Evolutionary conservation across 2,797 vertebrate genomes (phyloP).

Genomic region (Melanotaenia parkinsoni): DNA sequence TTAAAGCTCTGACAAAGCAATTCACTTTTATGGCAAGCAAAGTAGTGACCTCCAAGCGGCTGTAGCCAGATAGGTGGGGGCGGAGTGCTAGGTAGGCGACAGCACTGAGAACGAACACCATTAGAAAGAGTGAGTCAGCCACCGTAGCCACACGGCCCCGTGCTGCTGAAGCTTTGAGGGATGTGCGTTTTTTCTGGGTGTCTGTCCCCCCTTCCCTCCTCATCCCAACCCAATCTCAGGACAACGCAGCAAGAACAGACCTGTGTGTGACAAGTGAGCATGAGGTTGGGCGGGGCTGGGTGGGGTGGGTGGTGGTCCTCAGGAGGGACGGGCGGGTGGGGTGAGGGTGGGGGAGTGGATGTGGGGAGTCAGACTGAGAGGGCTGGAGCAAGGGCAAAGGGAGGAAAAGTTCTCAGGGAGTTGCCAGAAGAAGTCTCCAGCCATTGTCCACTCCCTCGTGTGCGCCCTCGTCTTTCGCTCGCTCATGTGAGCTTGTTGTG

Average conservation of each 20-base stretch:
- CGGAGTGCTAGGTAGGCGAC: constrained; percentile 49
- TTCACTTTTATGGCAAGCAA: constrained; percentile 66
- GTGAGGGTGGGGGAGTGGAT: constrained; percentile 3
- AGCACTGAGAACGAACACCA: constrained; percentile 64
- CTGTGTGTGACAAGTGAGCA: constrained; percentile 43
- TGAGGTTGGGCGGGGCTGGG: constrained; percentile 14
- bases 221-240: constrained; percentile 24
- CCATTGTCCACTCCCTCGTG: constrained; percentile 61
- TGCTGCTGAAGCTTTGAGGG: constrained; percentile 60
- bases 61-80: constrained; percentile 47
- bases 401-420: constrained; percentile 64
- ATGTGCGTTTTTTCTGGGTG: constrained; percentile 24
- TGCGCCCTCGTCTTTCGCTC: constrained; percentile 32
- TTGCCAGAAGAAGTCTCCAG: constrained; percentile 49
- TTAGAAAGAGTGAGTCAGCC: constrained; percentile 73
- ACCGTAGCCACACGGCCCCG: constrained; percentile 58
- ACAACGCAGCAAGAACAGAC: constrained; percentile 54
- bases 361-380: constrained; percentile 29
- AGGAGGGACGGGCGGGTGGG: constrained; percentile 7
- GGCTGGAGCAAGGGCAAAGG: constrained; percentile 37
- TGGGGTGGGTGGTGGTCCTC: constrained; percentile 7
- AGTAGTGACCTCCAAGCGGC: constrained; percentile 54
- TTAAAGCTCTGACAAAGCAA: constrained; percentile 77
- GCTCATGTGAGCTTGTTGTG: constrained; percentile 37
- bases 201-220: constrained; percentile 8